Percentiles rank a stretch among this genome's conserved stretches.
phyloP scores from a whole-genome alignment of 2,113 vertebrate genomes.

The Sylvilagus bachmani region DNA sequence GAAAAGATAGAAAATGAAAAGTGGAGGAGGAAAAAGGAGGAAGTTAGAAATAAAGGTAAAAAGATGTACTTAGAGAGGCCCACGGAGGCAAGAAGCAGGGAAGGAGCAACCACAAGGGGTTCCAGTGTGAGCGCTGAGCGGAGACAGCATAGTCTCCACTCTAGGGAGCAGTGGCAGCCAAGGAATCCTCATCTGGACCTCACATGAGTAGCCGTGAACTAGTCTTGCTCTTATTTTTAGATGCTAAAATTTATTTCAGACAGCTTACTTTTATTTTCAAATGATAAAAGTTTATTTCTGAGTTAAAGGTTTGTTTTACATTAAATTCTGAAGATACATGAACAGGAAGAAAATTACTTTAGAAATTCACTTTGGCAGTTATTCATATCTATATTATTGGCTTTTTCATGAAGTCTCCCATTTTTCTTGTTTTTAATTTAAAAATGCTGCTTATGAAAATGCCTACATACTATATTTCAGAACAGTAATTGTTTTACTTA shows the following conservation, averaged over 20 bases:
- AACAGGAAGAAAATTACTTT: background rate
- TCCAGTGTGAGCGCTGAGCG: fast-evolving
- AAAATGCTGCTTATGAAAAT: background rate
- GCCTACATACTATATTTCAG: background rate
- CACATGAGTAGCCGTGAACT: background rate
- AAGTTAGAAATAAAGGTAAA: background rate
- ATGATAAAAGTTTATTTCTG: background rate
- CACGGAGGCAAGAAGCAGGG: background rate
- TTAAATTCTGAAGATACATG: background rate
- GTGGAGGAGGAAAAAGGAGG: background rate
- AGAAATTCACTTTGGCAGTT: background rate
- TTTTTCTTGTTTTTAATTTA: background rate
- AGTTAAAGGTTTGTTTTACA: background rate
- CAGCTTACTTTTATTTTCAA: background rate
- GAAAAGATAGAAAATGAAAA: background rate
- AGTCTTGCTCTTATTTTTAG: constrained; percentile 24
- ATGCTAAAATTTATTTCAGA: background rate
- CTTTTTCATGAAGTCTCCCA: background rate
- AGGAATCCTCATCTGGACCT: background rate
- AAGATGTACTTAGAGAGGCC: no score
- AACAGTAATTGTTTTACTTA: background rate
- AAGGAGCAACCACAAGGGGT: background rate
- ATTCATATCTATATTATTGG: background rate
- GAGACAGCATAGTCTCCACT: fast-evolving
- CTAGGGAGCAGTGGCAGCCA: fast-evolving